A percentile compares a stretch with the other conserved stretches of the same genome.
Conservation (phyloP, 2,797 vertebrate species). For the Holocentrus rufus region DNA sequence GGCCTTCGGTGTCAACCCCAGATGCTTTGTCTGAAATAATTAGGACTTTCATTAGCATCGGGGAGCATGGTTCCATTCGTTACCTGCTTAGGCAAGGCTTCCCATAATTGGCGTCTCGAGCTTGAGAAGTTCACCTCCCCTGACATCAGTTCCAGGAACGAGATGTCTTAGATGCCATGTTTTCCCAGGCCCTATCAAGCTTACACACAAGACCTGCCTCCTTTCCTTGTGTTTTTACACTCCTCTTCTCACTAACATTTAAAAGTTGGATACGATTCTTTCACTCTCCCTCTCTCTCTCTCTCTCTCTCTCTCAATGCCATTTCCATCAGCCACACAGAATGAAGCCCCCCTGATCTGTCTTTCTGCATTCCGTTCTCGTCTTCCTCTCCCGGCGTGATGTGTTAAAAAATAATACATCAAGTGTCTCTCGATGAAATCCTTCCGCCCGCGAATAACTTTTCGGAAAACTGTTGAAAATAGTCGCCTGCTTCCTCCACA, state of each 20-base stretch:
- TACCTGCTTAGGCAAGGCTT: conserved; percentile 60
- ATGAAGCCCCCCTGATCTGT: conserved; percentile 48
- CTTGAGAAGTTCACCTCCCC: conserved; percentile 57
- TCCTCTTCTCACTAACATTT: conserved; percentile 39
- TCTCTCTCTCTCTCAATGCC: conserved; percentile 39
- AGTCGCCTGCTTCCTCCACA: conserved; percentile 43
- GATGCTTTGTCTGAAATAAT: conserved; percentile 77
- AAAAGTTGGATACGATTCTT: conserved; percentile 56
- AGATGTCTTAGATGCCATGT: conserved; percentile 63
- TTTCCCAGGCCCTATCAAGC: conserved; percentile 57
- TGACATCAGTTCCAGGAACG: conserved; percentile 49
- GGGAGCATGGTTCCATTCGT: conserved; percentile 54
- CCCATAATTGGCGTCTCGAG: conserved; percentile 67
- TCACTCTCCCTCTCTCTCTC: not conserved
- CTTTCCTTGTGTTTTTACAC: conserved; percentile 40
- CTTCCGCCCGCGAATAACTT: conserved; percentile 44
- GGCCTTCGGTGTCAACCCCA: conserved; percentile 58
- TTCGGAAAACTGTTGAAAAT: conserved; percentile 67
- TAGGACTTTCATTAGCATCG: conserved; percentile 74
- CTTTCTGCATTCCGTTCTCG: conserved; percentile 49
- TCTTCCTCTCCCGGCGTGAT: conserved; percentile 39
- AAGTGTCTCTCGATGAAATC: conserved; percentile 9
- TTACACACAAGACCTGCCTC: conserved; percentile 46
- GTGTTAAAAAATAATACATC: conserved; percentile 7
- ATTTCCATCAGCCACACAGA: conserved; percentile 56